Evolutionary conservation across 2,797 vertebrate genomes (phyloP), one percentile per base, ranked within the genome.

Genomic region (Acanthiza pusilla): DNA sequence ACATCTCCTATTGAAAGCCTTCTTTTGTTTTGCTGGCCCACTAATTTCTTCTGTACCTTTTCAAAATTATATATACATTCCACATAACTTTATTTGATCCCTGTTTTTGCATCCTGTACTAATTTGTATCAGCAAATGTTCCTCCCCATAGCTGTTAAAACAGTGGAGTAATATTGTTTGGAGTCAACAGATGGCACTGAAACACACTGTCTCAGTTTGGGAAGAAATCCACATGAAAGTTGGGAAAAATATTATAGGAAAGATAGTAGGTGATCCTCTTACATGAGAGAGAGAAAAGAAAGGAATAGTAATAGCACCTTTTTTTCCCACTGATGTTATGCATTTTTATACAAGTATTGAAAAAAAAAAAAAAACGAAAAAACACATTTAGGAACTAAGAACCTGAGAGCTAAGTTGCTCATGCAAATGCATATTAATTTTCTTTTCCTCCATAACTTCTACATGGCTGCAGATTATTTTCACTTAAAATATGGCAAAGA

Each of bases 171-270:
- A 67, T 96, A 75, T 54, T 86, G 12, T 15, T 79, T 23, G 11
- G 40, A 82, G 83, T 86, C 95, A 93, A 93, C 83, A 96, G 95
- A 79, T 94, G 96, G 95, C 95, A 93, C 89, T 91, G 71, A 93
- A 42, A 54, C 63, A 87, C 50, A 47, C 53, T 34, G 22, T 53
- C 87, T 91, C 47, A 13, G 8, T 54, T 73, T 40, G 57, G 43
- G 34, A 86, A 85, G 26, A 88, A 67, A 61, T 48, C 65, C 30
- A 18, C 1, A 2, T 17, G 73, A 60, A 88, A 57, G 30, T 5
- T 23, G 9, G 55, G 40, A 26, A 65, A 40, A 67, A 7, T 63
- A n/a, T 45, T 57, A 21, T 12, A 72, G 7, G 17, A 89, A 88
- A 89, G 18, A 40, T 6, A 53, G 11, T 16, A 63, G n/a, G 16